These are phyloP conservation scores for Osmerus mordax DNA, from an alignment of 2,113 vertebrate species.

Conservation along the genomic window DNA sequence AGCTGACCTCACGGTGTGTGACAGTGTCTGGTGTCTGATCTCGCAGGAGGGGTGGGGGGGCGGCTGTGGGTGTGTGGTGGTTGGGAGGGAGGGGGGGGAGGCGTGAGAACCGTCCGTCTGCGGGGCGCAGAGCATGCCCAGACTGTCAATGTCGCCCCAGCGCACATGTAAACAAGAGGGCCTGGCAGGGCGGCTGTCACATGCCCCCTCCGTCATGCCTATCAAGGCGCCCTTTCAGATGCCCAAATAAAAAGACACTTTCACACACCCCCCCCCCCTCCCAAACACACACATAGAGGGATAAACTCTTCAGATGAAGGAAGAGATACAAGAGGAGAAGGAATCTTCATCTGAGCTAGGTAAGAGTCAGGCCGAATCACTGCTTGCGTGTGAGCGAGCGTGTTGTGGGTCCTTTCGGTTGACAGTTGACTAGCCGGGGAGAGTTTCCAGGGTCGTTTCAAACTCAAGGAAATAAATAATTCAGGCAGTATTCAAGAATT, in stretches of 20 bases:
- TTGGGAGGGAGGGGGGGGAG: slow-evolving; percentile 36
- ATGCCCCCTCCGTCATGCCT: slow-evolving; percentile 36
- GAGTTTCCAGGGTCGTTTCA: slow-evolving; percentile 26
- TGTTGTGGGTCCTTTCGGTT: neutral
- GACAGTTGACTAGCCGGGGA: slow-evolving; percentile 24
- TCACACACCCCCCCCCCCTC: slow-evolving; percentile 37
- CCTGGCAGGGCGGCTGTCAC: slow-evolving; percentile 36
- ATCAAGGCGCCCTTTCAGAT: slow-evolving; percentile 46
- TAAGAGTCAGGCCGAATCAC: slow-evolving; percentile 10
- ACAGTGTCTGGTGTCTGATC: neutral
- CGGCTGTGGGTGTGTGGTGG: slow-evolving; percentile 14
- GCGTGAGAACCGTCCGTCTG: slow-evolving; percentile 65
- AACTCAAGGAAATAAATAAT: slow-evolving; percentile 51
- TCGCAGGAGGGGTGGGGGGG: neutral
- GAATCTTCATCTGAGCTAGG: slow-evolving; percentile 2
- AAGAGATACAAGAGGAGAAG: slow-evolving; percentile 15
- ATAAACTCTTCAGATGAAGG: slow-evolving; percentile 44
- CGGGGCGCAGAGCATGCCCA: slow-evolving; percentile 42
- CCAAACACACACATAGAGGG: slow-evolving; percentile 28
- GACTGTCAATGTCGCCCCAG: slow-evolving; percentile 53
- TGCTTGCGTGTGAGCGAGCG: neutral
- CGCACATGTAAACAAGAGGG: slow-evolving; percentile 36
- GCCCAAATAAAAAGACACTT: slow-evolving; percentile 46
- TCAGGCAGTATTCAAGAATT: slow-evolving; percentile 46
- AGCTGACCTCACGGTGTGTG: neutral